These are phyloP conservation scores for Eristalis tenax DNA, from an alignment of 2,888 invertebrate genomes.

Conservation along the genomic window DNA sequence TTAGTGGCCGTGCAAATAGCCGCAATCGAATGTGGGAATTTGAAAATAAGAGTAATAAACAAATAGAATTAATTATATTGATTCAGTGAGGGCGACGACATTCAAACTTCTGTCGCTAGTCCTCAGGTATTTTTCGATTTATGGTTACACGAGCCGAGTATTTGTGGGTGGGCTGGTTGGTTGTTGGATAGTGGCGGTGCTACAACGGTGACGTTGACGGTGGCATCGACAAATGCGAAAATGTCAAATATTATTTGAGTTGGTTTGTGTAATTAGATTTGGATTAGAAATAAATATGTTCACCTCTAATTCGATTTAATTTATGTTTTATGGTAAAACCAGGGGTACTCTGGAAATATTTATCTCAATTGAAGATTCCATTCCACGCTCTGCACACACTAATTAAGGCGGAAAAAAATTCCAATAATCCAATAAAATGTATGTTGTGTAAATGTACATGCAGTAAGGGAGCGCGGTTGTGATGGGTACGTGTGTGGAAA, in stretches of 20 bases:
- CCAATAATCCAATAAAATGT: no score
- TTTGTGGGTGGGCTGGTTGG: not conserved
- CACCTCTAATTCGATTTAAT: not conserved
- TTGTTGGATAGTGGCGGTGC: not conserved
- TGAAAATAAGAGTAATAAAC: not conserved
- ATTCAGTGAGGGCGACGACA: not conserved
- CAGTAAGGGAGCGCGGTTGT: no score
- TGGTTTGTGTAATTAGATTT: not conserved
- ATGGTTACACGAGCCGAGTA: not conserved
- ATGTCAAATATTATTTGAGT: not conserved
- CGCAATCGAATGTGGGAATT: not conserved
- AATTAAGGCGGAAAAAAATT: no score
- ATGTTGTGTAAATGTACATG: no score
- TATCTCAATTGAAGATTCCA: not conserved
- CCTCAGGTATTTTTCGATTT: not conserved
- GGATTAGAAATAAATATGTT: not conserved
- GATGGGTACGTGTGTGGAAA: no score
- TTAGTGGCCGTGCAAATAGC: not conserved
- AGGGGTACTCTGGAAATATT: not conserved
- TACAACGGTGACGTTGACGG: not conserved
- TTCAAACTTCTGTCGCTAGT: not conserved
- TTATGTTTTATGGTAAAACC: not conserved
- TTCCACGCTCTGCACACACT: no score
- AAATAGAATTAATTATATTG: not conserved
- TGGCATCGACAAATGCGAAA: not conserved